These are phyloP conservation scores for Apodemia zela DNA, from an alignment of 2,888 invertebrate species.

Conservation along the genomic window DNA sequence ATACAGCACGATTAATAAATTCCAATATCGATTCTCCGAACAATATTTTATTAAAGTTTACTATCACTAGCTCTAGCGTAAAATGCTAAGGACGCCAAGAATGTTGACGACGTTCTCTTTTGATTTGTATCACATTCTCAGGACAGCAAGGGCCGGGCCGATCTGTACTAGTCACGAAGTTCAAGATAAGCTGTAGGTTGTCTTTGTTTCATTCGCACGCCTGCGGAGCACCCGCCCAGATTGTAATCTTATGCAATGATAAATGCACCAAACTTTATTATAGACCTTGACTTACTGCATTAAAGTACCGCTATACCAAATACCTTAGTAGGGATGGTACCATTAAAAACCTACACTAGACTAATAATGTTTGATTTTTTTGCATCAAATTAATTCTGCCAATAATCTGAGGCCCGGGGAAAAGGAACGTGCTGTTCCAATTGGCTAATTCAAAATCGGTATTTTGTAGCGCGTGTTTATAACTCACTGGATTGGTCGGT, in stretches of 20 bases:
- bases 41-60: background rate
- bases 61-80: slow-evolving; percentile 8
- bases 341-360: too few species aligned
- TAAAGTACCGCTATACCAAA: background rate
- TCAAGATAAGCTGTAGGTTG: slow-evolving; percentile 39
- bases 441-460: too few species aligned
- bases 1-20: slow-evolving; percentile 1
- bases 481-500: too few species aligned
- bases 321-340: background rate
- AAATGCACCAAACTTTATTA: slow-evolving; percentile 51
- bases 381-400: too few species aligned
- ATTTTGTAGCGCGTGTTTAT: too few species aligned
- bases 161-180: slow-evolving; percentile 53
- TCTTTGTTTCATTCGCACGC: slow-evolving; percentile 69
- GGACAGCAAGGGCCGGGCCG: slow-evolving; percentile 19
- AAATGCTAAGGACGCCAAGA: slow-evolving; percentile 5
- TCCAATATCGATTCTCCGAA: background rate
- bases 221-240: slow-evolving; percentile 56
- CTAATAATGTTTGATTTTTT: too few species aligned
- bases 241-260: slow-evolving; percentile 59
- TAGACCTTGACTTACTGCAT: slow-evolving; percentile 28
- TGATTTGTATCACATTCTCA: slow-evolving; percentile 10
- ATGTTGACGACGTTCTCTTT: slow-evolving; percentile 2
- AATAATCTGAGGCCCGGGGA: too few species aligned
- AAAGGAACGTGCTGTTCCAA: too few species aligned